Conservation (phyloP, 2,888 invertebrate genomes). For the Eupithecia tripunctaria region DNA sequence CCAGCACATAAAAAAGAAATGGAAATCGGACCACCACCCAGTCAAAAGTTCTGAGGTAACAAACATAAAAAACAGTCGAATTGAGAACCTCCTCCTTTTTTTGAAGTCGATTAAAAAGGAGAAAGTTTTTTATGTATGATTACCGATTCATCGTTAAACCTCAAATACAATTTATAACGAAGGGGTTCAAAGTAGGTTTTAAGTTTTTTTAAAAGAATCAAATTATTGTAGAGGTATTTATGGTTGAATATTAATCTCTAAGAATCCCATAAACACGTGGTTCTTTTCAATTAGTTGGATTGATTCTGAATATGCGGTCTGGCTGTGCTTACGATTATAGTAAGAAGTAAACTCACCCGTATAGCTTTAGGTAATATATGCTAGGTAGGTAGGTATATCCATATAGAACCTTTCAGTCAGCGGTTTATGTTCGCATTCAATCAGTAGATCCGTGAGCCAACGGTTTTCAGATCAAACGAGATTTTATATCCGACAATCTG, state of each 20-base stretch:
- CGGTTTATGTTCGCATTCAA: conserved; percentile 10
- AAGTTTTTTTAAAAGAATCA: too few species aligned
- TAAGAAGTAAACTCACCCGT: not conserved
- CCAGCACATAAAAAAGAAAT: too few species aligned
- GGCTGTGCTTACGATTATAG: not conserved
- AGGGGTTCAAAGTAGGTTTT: too few species aligned
- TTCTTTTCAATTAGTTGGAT: not conserved
- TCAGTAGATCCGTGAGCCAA: not conserved
- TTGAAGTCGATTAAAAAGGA: too few species aligned
- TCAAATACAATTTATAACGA: too few species aligned
- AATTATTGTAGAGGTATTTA: not conserved
- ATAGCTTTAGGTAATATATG: not conserved
- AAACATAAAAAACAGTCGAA: too few species aligned
- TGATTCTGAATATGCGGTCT: not conserved
- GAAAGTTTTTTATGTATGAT: too few species aligned
- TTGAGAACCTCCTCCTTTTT: too few species aligned
- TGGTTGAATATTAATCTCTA: not conserved
- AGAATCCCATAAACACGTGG: not conserved
- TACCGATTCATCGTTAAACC: too few species aligned
- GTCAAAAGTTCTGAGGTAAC: too few species aligned
- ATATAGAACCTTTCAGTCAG: not conserved
- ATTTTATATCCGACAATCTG: conserved; percentile 8
- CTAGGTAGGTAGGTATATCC: not conserved
- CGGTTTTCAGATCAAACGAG: conserved; percentile 10
- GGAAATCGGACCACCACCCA: too few species aligned